Evolutionary conservation across 2,888 invertebrate genomes (phyloP).

Genomic region (Gortyna flavago): DNA sequence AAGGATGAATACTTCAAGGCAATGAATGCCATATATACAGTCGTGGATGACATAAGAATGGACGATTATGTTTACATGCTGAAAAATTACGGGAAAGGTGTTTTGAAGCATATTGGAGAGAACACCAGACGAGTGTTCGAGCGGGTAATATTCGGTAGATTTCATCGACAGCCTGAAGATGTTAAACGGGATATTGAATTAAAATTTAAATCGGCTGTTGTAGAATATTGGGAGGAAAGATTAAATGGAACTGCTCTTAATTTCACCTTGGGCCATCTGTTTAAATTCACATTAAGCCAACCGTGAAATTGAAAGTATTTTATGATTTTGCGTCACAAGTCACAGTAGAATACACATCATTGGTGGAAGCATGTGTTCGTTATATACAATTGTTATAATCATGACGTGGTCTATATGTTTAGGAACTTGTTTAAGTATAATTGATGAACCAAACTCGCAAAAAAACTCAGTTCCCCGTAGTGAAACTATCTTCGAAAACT

Average conservation of each 20-base stretch:
- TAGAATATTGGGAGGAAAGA: conserved; percentile 73
- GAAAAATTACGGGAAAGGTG: conserved; percentile 71
- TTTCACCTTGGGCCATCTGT: conserved; percentile 47
- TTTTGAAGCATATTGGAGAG: conserved; percentile 66
- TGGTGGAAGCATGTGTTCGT: conserved; percentile 34
- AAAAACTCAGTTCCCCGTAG: neutral
- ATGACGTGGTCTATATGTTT: conserved; percentile 14
- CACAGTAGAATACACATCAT: neutral
- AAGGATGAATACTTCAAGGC: conserved; percentile 72
- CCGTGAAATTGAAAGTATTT: conserved; percentile 67
- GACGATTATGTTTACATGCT: conserved; percentile 78
- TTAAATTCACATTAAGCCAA: conserved; percentile 41
- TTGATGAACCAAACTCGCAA: neutral
- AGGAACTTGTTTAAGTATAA: conserved; percentile 1
- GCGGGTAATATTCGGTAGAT: conserved; percentile 70
- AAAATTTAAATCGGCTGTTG: conserved; percentile 74
- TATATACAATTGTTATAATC: conserved; percentile 16
- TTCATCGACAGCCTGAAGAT: conserved; percentile 65
- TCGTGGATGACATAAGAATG: conserved; percentile 70
- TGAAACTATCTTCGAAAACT: conserved; percentile 75
- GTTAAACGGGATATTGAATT: conserved; percentile 67
- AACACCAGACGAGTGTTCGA: conserved; percentile 73
- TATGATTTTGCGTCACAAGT: conserved; percentile 19
- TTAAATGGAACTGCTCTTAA: conserved; percentile 54
- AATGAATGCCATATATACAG: conserved; percentile 75